phyloP scores from a whole-genome alignment of 1,140 invertebrate genomes.

The Platyscapa corneri region DNA sequence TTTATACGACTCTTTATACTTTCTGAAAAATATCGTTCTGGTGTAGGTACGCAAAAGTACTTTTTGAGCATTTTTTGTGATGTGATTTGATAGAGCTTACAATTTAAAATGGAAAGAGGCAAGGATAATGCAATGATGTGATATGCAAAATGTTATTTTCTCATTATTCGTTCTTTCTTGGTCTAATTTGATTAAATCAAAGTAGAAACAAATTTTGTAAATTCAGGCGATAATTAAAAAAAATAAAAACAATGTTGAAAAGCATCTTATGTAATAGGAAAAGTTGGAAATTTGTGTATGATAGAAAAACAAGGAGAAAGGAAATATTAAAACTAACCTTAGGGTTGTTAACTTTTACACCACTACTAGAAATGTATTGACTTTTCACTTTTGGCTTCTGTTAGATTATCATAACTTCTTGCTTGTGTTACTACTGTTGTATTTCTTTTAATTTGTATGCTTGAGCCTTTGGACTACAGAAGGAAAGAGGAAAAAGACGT shows the following conservation, averaged over 20 bases:
- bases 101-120: background rate
- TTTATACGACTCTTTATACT: constrained; percentile 34
- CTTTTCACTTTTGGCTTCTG: too few relatives aligned
- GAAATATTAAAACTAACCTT: background rate
- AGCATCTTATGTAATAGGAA: too few relatives aligned
- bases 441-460: background rate
- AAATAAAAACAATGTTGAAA: too few relatives aligned
- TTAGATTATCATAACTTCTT: too few relatives aligned
- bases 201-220: background rate
- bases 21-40: background rate
- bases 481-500: background rate
- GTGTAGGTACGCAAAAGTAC: background rate
- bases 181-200: too few relatives aligned
- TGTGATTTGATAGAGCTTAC: background rate
- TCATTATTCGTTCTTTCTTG: too few relatives aligned
- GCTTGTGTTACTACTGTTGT: background rate
- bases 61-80: constrained; percentile 8
- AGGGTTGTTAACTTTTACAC: background rate
- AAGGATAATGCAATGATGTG: too few relatives aligned
- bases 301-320: background rate
- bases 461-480: background rate
- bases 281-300: background rate
- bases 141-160: too few relatives aligned
- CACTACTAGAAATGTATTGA: background rate
- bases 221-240: background rate